Evolutionary conservation across 2,797 vertebrate genomes (phyloP).

Genomic region (Pangasius djambal): DNA sequence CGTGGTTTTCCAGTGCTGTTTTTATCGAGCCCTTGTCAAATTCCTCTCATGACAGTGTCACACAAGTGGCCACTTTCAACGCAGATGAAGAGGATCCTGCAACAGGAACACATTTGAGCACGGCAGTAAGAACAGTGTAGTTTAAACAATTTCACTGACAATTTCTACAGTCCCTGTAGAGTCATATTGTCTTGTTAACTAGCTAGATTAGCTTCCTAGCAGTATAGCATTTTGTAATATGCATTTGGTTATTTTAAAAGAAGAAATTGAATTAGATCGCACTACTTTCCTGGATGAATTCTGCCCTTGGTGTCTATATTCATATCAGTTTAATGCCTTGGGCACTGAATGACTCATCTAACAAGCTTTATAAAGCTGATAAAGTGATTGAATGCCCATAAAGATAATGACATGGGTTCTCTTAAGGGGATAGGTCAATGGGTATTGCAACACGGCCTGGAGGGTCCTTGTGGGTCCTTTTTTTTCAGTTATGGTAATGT

Average conservation of each 20-base stretch:
- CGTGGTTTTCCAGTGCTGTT: not conserved
- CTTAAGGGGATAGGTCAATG: not conserved
- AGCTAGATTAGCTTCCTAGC: not conserved
- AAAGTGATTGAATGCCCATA: not conserved
- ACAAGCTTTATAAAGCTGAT: conserved; percentile 1
- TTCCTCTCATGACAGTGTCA: not conserved
- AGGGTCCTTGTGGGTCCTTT: not conserved
- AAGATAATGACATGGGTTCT: not conserved
- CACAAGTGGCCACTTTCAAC: not conserved
- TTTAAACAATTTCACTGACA: not conserved
- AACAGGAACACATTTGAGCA: not conserved
- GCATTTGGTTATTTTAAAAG: not conserved
- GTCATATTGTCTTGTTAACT: not conserved
- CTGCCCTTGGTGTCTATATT: not conserved
- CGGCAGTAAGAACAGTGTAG: not conserved
- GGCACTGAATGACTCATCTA: not conserved
- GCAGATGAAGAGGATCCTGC: not conserved
- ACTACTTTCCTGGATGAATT: not conserved
- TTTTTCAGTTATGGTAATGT: not conserved
- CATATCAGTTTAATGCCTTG: not conserved
- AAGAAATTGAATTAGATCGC: not conserved
- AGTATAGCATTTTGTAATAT: not conserved
- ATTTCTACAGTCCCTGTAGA: not conserved
- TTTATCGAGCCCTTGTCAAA: not conserved
- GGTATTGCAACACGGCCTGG: not conserved